Evolutionary conservation across 2,888 invertebrate species (phyloP).

Genomic region (Aspidapion aeneum): DNA sequence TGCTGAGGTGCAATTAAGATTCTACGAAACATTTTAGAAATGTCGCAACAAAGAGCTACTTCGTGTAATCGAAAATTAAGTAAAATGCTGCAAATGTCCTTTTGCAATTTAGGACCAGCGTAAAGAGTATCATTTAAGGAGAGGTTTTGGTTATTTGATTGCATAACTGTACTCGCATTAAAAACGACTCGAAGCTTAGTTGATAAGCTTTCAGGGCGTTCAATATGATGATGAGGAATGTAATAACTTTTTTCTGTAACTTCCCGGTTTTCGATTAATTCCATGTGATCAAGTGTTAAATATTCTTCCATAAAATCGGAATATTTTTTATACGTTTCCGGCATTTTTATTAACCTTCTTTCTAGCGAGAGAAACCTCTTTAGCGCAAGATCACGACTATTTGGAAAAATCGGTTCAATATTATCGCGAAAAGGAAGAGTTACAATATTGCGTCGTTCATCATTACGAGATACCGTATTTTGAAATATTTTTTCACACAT

Average conservation of each 20-base stretch:
- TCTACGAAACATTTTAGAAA: neutral
- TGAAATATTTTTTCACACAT: neutral
- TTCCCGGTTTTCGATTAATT: too few relatives aligned
- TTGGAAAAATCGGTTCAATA: neutral
- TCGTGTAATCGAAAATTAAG: neutral
- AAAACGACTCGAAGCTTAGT: neutral
- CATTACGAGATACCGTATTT: neutral
- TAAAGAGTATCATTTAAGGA: neutral
- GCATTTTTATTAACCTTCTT: neutral
- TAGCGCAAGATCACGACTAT: neutral
- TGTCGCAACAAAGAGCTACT: neutral
- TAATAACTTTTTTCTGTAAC: too few relatives aligned
- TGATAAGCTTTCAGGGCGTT: neutral
- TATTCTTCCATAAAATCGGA: neutral
- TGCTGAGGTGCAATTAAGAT: neutral
- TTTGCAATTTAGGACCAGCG: neutral
- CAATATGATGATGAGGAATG: neutral
- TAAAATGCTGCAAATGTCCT: neutral
- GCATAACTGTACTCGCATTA: neutral
- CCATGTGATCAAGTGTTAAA: neutral
- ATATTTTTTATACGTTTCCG: neutral
- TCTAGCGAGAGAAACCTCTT: neutral
- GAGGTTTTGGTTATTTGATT: too few relatives aligned
- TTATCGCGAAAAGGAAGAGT: neutral
- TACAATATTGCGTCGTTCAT: neutral